These are phyloP conservation scores for Lophura nycthemera DNA, from an alignment of 2,113 vertebrate species.

Conservation along the genomic window DNA sequence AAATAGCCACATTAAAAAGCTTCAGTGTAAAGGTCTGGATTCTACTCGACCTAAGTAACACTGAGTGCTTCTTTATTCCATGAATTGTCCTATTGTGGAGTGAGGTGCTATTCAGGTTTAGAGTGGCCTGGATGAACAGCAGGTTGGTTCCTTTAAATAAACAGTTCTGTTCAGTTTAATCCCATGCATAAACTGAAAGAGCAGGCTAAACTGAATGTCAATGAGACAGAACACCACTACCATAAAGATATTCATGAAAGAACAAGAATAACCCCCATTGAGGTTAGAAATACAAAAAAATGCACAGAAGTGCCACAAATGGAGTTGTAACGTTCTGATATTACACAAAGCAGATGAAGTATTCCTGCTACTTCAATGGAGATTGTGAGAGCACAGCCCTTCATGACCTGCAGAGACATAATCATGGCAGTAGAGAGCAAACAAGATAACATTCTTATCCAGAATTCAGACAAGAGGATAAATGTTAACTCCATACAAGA, in stretches of 20 bases:
- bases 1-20: slow-evolving; percentile 16
- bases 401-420: slow-evolving; percentile 37
- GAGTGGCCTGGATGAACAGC: not conserved
- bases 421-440: not conserved
- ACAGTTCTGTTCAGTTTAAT: slow-evolving; percentile 15
- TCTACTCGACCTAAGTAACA: not conserved
- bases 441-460: slow-evolving; percentile 13
- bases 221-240: not conserved
- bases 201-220: not conserved
- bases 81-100: not conserved
- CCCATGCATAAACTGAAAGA: not conserved
- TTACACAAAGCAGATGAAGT: slow-evolving; percentile 23
- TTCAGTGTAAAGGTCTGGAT: not conserved
- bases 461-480: slow-evolving; percentile 22
- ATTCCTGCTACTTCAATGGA: slow-evolving; percentile 13
- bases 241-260: not conserved
- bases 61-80: slow-evolving; percentile 11
- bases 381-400: slow-evolving; percentile 51
- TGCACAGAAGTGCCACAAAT: not conserved
- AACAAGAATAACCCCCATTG: not conserved
- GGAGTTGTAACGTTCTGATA: not conserved
- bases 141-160: slow-evolving; percentile 33
- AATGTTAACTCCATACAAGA: slow-evolving; percentile 28
- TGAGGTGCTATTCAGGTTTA: not conserved
- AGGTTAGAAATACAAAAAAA: not conserved